Conservation (phyloP, 2,888 invertebrate species). For the Horisme vitalbata region DNA sequence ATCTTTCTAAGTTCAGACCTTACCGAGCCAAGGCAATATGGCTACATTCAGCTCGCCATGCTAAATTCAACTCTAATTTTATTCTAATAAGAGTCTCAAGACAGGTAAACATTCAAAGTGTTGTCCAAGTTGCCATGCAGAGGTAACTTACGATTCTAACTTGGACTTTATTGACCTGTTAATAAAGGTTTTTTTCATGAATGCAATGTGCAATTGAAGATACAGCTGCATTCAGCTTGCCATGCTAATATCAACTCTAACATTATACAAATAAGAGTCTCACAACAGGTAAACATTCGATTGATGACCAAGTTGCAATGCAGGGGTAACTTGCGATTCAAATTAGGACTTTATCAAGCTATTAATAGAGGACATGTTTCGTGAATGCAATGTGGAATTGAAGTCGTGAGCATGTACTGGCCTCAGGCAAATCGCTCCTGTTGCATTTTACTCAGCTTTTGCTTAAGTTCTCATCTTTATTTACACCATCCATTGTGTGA, state of each 20-base stretch:
- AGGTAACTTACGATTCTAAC: not conserved
- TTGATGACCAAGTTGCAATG: too few relatives aligned
- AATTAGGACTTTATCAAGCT: conserved; percentile 40
- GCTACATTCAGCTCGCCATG: too few relatives aligned
- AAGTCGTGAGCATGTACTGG: conserved; percentile 72
- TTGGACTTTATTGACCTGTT: not conserved
- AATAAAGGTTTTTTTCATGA: conserved; percentile 5
- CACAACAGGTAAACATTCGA: too few relatives aligned
- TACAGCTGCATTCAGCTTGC: conserved; percentile 34
- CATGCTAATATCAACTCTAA: conserved; percentile 35
- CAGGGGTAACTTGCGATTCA: too few relatives aligned
- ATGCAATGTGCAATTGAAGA: conserved; percentile 9
- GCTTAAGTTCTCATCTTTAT: conserved; percentile 27
- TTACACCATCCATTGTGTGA: too few relatives aligned
- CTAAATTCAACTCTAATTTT: too few relatives aligned
- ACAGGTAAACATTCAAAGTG: too few relatives aligned
- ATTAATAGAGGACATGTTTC: conserved; percentile 40
- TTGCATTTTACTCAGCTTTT: conserved; percentile 61
- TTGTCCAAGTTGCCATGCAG: too few relatives aligned
- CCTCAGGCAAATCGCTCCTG: conserved; percentile 74
- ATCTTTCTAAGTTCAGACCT: conserved; percentile 68
- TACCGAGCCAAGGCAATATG: conserved; percentile 40
- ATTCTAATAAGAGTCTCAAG: too few relatives aligned
- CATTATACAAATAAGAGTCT: conserved; percentile 39
- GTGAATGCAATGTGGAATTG: too few relatives aligned